Base-by-base conservation (phyloP, 2,113 vertebrate species). In the Geococcyx californianus region DNA sequence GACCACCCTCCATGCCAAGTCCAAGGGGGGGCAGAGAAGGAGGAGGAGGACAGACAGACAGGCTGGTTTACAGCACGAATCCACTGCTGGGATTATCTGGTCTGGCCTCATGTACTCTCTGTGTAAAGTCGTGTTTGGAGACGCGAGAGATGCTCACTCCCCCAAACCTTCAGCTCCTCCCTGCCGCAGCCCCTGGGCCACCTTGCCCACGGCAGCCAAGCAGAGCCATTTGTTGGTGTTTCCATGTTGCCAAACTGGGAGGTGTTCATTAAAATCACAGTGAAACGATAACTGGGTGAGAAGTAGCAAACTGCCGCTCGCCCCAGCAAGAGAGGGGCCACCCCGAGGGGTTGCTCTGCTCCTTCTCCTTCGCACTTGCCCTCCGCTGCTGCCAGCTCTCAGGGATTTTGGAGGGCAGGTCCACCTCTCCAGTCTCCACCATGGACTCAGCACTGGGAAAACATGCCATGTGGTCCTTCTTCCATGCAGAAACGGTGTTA, bases 231-330 rank as follows among this genome's bases (percentile, higher is more conserved):
- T 25, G n/a, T 75, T 7, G 3, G 19, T 3, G 4, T 44, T 40
- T 26, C 56, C 13, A 1, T 20, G 64, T 47, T 85, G 62, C 80
- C 90, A 88, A 68, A 63, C 68, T 25, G 40, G 3, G 15, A 11
- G 38, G 38, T 72, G 59, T 86, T 92, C 86, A 94, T 89, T 83
- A 72, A 91, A 95, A 83, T 77, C 45, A 21, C 77, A 89, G 40
- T 10, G 9, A 38, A 55, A 42, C 1, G 4, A 42, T 63, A 51
- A 68, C 23, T 0, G 5, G 66, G 77, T n/a, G 49, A 76, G 84
- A 44, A 77, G 83, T 29, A 13, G 2, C 70, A 76, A 49, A 47
- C 25, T 47, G 58, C 33, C 5, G 0, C 19, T 5, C 0, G 5
- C 17, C 49, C 58, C 10, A 2, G 29, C 16, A 25, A 52, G 15